phyloP scores from a whole-genome alignment of 2,797 vertebrate species.

The Hoplostethus mediterraneus region DNA sequence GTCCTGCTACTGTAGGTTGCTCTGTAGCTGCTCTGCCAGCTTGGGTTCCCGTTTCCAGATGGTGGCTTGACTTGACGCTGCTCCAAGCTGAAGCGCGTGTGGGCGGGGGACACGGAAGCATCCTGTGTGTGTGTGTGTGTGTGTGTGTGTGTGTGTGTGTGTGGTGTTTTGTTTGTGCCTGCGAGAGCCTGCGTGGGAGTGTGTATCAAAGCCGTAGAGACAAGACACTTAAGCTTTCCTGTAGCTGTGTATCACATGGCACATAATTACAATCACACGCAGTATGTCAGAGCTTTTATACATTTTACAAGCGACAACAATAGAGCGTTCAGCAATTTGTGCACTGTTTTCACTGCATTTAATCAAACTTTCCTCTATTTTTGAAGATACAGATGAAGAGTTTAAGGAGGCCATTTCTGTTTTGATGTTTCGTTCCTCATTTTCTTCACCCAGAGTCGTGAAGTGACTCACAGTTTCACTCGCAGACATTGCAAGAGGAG shows the following conservation, averaged over 20 bases:
- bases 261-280: neutral
- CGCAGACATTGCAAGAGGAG: no score
- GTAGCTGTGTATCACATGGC: neutral
- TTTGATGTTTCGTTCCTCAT: no score
- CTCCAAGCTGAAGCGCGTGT: neutral
- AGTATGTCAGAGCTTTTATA: no score
- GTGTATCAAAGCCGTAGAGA: neutral
- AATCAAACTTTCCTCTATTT: no score
- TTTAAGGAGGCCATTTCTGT: no score
- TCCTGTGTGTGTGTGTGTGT: slow-evolving; percentile 11
- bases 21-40: slow-evolving; percentile 8
- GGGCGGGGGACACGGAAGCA: slow-evolving; percentile 12
- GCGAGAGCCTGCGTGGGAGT: neutral
- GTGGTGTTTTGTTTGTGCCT: neutral
- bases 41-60: slow-evolving; percentile 11
- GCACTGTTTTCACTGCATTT: no score
- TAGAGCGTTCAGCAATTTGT: no score
- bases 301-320: no score
- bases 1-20: neutral
- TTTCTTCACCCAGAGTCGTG: no score
- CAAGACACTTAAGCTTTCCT: neutral
- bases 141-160: slow-evolving; percentile 3
- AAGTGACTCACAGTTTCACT: no score
- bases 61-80: slow-evolving; percentile 16
- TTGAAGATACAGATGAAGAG: no score